Percentiles rank a stretch among this genome's conserved stretches.
These are phyloP conservation scores for Bubalus kerabau DNA, from an alignment of 2,113 vertebrate genomes.

Conservation along the genomic window DNA sequence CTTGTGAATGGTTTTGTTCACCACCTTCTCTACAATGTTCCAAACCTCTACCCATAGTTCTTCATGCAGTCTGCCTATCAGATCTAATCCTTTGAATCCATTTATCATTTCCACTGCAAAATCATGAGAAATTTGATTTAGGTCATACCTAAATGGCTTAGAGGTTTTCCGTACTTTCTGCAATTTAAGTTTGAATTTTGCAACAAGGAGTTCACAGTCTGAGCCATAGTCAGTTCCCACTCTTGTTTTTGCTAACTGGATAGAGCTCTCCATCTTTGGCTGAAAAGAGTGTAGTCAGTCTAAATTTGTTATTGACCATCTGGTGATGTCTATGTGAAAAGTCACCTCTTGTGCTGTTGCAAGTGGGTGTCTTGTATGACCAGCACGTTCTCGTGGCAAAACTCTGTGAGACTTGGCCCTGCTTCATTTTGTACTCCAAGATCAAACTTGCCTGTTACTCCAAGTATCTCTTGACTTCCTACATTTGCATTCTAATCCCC, in stretches of 20 bases:
- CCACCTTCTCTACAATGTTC: background rate
- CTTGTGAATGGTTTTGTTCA: background rate
- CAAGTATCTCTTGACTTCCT: background rate
- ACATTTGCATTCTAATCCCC: background rate
- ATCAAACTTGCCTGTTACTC: background rate
- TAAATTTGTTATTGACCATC: background rate
- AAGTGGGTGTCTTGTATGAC: background rate
- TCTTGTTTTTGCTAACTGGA: background rate
- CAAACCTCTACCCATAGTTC: background rate
- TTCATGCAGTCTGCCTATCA: background rate
- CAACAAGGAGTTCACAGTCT: background rate
- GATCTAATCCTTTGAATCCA: background rate
- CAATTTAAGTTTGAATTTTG: background rate
- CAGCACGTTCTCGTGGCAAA: background rate
- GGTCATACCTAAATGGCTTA: background rate
- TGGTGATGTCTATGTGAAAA: background rate
- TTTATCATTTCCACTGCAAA: background rate
- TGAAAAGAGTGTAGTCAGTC: background rate
- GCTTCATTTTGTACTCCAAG: background rate
- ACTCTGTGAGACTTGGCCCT: background rate
- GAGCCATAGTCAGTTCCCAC: background rate
- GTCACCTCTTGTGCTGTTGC: background rate
- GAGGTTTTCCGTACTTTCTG: background rate
- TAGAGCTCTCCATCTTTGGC: background rate
- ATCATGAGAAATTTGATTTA: background rate